Percentiles rank a stretch among this genome's conserved stretches.
These are phyloP conservation scores for Lytechinus pictus DNA, from an alignment of 35 echinoderm and acorn worm species.

Conservation along the genomic window DNA sequence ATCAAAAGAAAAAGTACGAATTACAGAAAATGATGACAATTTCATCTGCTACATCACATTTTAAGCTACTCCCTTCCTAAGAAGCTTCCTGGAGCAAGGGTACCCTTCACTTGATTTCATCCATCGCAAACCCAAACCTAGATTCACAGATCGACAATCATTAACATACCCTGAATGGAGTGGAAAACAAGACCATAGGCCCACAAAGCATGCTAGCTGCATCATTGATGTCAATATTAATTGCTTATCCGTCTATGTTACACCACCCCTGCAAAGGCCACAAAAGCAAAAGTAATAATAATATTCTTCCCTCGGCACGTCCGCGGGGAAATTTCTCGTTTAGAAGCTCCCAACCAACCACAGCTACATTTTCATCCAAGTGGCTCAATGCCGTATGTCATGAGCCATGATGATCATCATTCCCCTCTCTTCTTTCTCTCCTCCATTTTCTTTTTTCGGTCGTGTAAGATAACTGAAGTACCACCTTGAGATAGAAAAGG, in stretches of 20 bases:
- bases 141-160: not conserved
- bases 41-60: not conserved
- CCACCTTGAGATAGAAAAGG: constrained; percentile 9
- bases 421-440: not conserved
- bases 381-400: not conserved
- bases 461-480: constrained; percentile 18
- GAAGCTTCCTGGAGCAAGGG: not conserved
- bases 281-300: constrained; percentile 20
- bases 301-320: constrained; percentile 16
- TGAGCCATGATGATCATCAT: not conserved
- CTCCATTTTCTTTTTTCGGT: not conserved
- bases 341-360: not conserved
- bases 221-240: constrained; percentile 20
- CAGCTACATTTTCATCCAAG: not conserved
- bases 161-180: not conserved
- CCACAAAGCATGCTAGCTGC: constrained; percentile 8
- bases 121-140: not conserved
- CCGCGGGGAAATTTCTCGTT: not conserved
- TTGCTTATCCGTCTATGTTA: constrained; percentile 18
- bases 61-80: not conserved
- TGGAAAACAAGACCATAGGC: not conserved
- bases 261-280: not conserved
- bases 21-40: not conserved
- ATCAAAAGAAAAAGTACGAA: not conserved
- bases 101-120: not conserved